phyloP scores from a whole-genome alignment of 2,888 invertebrate species.

The Strigamia maritima region DNA sequence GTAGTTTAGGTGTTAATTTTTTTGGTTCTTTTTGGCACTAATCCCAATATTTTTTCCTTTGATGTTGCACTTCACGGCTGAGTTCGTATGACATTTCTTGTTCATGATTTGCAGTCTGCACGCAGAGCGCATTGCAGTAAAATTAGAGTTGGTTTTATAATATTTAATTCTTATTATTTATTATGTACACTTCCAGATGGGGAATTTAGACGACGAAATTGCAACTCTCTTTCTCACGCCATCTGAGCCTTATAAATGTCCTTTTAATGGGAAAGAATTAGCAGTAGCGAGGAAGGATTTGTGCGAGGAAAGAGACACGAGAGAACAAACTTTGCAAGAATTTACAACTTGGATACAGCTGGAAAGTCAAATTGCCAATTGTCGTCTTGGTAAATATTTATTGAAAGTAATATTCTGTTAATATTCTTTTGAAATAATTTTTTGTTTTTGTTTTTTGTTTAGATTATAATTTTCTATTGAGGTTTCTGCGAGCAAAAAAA shows the following conservation, averaged over 20 bases:
- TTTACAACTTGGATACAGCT: slow-evolving; percentile 68
- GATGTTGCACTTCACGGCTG: not conserved
- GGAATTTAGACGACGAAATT: slow-evolving; percentile 8
- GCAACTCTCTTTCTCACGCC: not conserved
- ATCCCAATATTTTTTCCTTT: not conserved
- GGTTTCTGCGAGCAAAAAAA: slow-evolving; percentile 75
- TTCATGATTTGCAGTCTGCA: not conserved
- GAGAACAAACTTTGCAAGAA: slow-evolving; percentile 64
- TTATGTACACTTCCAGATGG: not conserved
- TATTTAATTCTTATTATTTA: not conserved
- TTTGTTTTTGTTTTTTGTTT: slow-evolving; percentile 45
- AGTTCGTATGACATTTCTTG: slow-evolving; percentile 13
- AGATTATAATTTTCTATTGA: slow-evolving; percentile 69
- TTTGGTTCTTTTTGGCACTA: not conserved
- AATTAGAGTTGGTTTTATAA: not conserved
- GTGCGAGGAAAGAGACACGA: slow-evolving; percentile 65
- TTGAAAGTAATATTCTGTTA: slow-evolving; percentile 37
- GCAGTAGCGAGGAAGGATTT: slow-evolving; percentile 63
- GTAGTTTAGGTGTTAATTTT: not conserved
- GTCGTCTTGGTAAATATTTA: slow-evolving; percentile 60
- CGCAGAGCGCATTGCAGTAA: slow-evolving; percentile 10
- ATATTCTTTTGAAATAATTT: not conserved
- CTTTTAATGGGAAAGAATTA: slow-evolving; percentile 34
- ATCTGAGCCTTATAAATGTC: slow-evolving; percentile 6
- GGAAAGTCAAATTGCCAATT: slow-evolving; percentile 66